Percentiles rank a stretch among this genome's conserved stretches.
Evolutionary conservation across 2,797 vertebrate species (phyloP).

Genomic region (Sebastes glaucus): DNA sequence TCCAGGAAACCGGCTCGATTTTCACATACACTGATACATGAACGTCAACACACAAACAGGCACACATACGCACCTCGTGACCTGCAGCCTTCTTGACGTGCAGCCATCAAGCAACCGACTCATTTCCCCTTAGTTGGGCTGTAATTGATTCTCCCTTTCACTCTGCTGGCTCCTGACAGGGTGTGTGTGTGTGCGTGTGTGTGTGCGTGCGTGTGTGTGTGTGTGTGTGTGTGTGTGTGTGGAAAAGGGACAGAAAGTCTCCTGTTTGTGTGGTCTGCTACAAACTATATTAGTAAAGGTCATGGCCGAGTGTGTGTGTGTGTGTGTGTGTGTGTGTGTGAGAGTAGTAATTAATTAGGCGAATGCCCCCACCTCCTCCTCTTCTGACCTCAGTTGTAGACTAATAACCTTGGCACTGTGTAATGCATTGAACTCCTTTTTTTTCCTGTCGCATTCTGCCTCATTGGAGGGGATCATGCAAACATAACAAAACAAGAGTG

Average conservation of each 20-base stretch:
- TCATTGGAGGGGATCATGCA: conserved; percentile 72
- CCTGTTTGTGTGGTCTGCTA: conserved; percentile 68
- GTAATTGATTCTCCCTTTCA: conserved; percentile 77
- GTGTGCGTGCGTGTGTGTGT: neutral
- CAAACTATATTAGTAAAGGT: conserved; percentile 78
- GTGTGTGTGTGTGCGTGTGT: neutral
- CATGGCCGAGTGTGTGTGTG: conserved; percentile 55
- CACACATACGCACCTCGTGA: conserved; percentile 47
- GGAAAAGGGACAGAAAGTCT: conserved; percentile 35
- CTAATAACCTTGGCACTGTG: conserved; percentile 85
- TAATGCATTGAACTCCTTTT: conserved; percentile 79
- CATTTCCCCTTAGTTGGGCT: conserved; percentile 58
- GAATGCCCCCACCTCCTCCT: conserved; percentile 68
- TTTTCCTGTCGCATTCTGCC: conserved; percentile 76
- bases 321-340: conserved; percentile 27
- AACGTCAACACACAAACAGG: conserved; percentile 39
- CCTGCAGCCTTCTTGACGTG: conserved; percentile 72
- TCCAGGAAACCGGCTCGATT: conserved; percentile 73
- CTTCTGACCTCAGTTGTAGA: conserved; percentile 84
- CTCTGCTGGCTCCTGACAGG: conserved; percentile 50
- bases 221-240: conserved; percentile 6
- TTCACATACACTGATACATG: conserved; percentile 52
- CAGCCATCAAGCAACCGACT: conserved; percentile 67
- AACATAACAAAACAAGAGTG: conserved; percentile 38
- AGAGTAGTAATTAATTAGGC: conserved; percentile 79